These are phyloP conservation scores for Temnothorax longispinosus DNA, from an alignment of 1,140 invertebrate genomes.

Conservation along the genomic window DNA sequence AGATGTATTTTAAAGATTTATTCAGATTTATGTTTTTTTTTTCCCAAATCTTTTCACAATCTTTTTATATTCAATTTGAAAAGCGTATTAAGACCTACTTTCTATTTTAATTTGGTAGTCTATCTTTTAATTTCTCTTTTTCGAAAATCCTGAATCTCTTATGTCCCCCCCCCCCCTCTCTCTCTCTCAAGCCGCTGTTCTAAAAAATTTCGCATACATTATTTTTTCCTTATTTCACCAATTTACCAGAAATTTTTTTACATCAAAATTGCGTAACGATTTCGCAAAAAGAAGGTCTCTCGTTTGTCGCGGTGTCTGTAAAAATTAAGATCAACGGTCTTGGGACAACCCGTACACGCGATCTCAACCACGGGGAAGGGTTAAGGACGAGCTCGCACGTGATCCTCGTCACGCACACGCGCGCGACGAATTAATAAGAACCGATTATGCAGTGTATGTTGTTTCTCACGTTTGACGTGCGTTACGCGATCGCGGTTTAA, in stretches of 20 bases:
- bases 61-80: not conserved
- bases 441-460: slow-evolving; percentile 35
- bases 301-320: not conserved
- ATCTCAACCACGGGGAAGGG: not conserved
- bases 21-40: not conserved
- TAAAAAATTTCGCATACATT: not conserved
- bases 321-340: not conserved
- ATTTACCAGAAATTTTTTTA: not conserved
- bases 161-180: no score
- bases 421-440: slow-evolving; percentile 28
- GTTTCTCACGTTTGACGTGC: slow-evolving; percentile 33
- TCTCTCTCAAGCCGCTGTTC: not conserved
- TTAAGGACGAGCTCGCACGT: slow-evolving; percentile 10
- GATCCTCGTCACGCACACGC: slow-evolving; percentile 13
- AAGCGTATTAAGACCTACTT: not conserved
- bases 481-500: slow-evolving; percentile 21
- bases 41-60: no score
- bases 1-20: not conserved
- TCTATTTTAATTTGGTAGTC: not conserved
- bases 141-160: not conserved
- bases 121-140: not conserved
- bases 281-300: not conserved
- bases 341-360: not conserved
- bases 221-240: not conserved
- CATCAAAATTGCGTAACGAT: not conserved